A percentile compares a stretch with the other conserved stretches of the same genome.
Evolutionary conservation across 2,797 vertebrate species (phyloP).

Genomic region (Leptatherina wallacei): DNA sequence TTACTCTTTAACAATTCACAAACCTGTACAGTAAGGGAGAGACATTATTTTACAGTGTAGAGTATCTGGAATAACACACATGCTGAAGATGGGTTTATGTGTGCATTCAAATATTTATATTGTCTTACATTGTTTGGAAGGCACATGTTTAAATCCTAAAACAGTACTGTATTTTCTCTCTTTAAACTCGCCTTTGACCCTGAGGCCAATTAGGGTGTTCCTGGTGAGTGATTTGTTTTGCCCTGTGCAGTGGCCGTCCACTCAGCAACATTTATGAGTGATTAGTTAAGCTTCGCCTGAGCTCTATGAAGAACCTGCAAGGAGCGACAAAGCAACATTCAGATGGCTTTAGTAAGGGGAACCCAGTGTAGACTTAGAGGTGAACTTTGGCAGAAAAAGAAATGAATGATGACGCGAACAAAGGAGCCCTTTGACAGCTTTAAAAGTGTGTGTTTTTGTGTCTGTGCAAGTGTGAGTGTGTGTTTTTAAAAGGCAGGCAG

Average conservation of each 20-base stretch:
- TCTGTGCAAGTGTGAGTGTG: conserved; percentile 30
- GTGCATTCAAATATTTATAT: conserved; percentile 1
- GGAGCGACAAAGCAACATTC: conserved; percentile 78
- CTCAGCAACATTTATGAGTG: conserved; percentile 81
- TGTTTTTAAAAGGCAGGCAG: conserved; percentile 48
- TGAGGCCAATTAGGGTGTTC: conserved; percentile 71
- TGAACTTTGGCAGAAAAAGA: conserved; percentile 68
- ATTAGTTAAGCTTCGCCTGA: conserved; percentile 80
- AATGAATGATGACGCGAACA: conserved; percentile 74
- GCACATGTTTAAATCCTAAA: conserved; percentile 14
- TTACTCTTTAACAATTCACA: conserved; percentile 82
- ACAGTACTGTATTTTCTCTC: conserved; percentile 30
- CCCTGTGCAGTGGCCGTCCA: conserved; percentile 61
- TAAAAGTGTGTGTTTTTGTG: conserved; percentile 43
- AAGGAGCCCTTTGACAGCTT: conserved; percentile 72
- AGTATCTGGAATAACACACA: conserved; percentile 9
- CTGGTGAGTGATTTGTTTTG: conserved; percentile 73
- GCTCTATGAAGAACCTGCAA: conserved; percentile 72
- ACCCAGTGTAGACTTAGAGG: conserved; percentile 70
- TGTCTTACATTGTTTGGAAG: conserved; percentile 17
- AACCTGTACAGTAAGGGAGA: conserved; percentile 47
- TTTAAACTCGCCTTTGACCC: conserved; percentile 62
- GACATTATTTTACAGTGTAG: not conserved
- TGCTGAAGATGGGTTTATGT: conserved; percentile 12
- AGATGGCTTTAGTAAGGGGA: conserved; percentile 64